Evolutionary conservation across 2,113 vertebrate species (phyloP).

Genomic region (Salvelinus alpinus): DNA sequence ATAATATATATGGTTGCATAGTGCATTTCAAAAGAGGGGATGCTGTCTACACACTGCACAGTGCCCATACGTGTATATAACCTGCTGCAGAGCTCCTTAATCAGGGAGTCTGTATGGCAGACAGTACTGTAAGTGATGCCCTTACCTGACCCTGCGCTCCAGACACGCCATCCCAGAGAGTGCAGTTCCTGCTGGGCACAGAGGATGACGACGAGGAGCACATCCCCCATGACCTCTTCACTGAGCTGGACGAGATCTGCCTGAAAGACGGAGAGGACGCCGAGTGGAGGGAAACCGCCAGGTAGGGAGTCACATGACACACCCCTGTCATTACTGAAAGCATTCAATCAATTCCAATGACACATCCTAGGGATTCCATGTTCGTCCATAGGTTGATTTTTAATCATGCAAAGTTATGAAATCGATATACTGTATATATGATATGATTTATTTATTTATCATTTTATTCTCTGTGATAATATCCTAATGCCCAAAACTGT

Average conservation of each 20-base stretch:
- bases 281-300: conserved; percentile 96
- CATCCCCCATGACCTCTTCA: conserved; percentile 97
- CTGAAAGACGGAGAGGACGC: conserved; percentile 88
- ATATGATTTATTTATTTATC: no score
- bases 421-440: no score
- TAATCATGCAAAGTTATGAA: no score
- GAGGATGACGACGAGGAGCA: conserved; percentile 98
- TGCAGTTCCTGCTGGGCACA: conserved; percentile 95
- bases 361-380: not conserved
- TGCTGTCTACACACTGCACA: not conserved
- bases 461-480: not conserved
- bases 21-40: no score
- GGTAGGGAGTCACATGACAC: conserved; percentile 70
- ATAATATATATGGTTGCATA: no score
- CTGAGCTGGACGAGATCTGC: conserved; percentile 96
- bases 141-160: conserved; percentile 14
- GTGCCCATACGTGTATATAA: no score
- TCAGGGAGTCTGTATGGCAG: not conserved
- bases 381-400: no score
- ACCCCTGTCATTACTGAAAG: conserved; percentile 10
- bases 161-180: conserved; percentile 97
- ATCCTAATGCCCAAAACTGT: not conserved
- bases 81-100: not conserved
- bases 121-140: not conserved
- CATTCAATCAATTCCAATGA: conserved; percentile 33